Evolutionary conservation across 2,113 vertebrate genomes (phyloP).

Genomic region (Eulemur macaco): DNA sequence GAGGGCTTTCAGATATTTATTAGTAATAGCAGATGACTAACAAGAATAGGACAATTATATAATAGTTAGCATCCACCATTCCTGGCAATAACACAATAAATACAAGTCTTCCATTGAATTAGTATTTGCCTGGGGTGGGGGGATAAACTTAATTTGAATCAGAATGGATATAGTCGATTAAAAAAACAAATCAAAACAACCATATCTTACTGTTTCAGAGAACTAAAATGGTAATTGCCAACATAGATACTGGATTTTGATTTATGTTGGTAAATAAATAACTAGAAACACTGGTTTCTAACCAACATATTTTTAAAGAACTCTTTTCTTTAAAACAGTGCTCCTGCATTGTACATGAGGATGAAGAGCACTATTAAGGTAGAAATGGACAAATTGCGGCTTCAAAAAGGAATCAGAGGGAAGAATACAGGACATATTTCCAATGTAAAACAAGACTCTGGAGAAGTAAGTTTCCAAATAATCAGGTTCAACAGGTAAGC

Average conservation of each 20-base stretch:
- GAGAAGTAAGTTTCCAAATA: not conserved
- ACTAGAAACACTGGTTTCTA: not conserved
- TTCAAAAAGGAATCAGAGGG: not conserved
- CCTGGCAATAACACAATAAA: not conserved
- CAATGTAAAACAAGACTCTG: slow-evolving; percentile 24
- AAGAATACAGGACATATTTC: not conserved
- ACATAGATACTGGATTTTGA: not conserved
- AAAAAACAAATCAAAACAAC: not conserved
- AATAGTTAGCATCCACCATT: not conserved
- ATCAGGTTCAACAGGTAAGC: not conserved
- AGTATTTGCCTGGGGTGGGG: not conserved
- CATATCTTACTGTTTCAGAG: not conserved
- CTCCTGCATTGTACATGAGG: not conserved
- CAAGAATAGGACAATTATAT: not conserved
- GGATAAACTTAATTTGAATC: not conserved
- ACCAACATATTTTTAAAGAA: not conserved
- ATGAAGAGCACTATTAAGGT: not conserved
- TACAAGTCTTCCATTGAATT: not conserved
- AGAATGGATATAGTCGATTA: not conserved
- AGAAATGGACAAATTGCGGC: not conserved
- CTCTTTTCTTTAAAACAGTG: not conserved
- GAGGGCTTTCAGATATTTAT: not conserved
- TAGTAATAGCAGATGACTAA: not conserved
- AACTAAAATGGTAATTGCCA: not conserved
- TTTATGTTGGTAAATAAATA: not conserved